These are phyloP conservation scores for Vanessa atalanta DNA, from an alignment of 1,140 invertebrate species.

Conservation along the genomic window DNA sequence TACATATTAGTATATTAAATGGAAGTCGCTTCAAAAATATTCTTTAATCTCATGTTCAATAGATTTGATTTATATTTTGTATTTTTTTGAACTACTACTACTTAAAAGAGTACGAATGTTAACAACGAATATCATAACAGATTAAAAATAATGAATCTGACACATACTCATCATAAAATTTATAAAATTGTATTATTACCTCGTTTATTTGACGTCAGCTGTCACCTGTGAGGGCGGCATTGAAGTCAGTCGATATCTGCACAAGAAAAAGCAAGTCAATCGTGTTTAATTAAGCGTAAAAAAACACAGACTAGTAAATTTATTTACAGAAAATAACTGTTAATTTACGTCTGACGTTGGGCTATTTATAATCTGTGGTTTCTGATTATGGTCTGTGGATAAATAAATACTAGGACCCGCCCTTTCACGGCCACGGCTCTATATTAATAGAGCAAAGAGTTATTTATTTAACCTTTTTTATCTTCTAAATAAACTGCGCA, in stretches of 20 bases:
- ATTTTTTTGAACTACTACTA: too few relatives aligned
- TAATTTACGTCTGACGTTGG: constrained; percentile 27
- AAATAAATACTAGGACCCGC: not conserved
- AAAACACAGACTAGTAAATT: constrained; percentile 11
- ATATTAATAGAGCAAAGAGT: not conserved
- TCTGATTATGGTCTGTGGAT: constrained; percentile 12
- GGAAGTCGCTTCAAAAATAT: too few relatives aligned
- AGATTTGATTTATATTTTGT: too few relatives aligned
- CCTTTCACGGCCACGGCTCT: not conserved
- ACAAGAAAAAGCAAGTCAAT: constrained; percentile 41
- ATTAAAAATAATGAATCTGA: not conserved
- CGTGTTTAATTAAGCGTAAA: constrained; percentile 15
- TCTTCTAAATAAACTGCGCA: too few relatives aligned
- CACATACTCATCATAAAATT: not conserved
- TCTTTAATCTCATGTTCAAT: too few relatives aligned
- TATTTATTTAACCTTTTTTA: not conserved
- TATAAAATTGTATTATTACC: constrained; percentile 37
- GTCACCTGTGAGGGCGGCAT: constrained; percentile 49
- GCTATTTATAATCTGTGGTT: constrained; percentile 25
- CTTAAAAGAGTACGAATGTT: too few relatives aligned
- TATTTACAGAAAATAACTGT: constrained; percentile 29
- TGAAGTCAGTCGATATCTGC: constrained; percentile 58
- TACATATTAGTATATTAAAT: too few relatives aligned
- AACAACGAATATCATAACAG: not conserved
- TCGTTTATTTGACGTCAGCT: constrained; percentile 50